Conservation (phyloP, 2,113 vertebrate species). For the Passer montanus region DNA sequence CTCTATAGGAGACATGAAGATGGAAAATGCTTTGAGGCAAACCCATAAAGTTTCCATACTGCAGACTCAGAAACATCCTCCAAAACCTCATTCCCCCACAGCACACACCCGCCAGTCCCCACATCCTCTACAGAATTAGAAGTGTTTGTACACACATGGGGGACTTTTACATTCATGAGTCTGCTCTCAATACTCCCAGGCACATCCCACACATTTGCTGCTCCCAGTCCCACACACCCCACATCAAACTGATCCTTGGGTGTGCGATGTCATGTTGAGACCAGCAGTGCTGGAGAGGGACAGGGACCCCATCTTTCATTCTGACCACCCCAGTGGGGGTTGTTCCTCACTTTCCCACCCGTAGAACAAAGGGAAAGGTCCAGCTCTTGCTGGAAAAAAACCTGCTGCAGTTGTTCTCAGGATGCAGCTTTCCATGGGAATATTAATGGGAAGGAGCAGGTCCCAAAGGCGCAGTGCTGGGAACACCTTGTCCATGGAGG, state of each 20-base stretch:
- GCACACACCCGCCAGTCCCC: background rate
- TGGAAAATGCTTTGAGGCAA: background rate
- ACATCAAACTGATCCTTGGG: background rate
- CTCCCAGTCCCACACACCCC: rapidly evolving
- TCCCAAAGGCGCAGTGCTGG: background rate
- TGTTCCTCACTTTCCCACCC: background rate
- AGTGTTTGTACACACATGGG: background rate
- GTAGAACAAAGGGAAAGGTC: background rate
- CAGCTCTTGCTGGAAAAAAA: background rate
- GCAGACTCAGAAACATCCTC: background rate
- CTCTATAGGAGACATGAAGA: background rate
- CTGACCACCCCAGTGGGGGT: background rate
- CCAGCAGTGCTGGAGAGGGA: background rate
- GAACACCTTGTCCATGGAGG: background rate
- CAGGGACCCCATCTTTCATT: background rate
- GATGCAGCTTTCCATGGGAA: background rate
- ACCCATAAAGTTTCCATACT: background rate
- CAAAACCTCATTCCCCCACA: background rate
- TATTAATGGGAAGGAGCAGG: background rate
- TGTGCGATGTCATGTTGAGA: background rate
- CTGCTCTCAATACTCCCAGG: background rate
- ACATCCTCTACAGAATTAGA: background rate
- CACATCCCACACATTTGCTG: rapidly evolving
- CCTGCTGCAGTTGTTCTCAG: background rate
- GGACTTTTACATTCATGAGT: background rate